phyloP scores from a whole-genome alignment of 2,113 vertebrate genomes.

The Chamaea fasciata region DNA sequence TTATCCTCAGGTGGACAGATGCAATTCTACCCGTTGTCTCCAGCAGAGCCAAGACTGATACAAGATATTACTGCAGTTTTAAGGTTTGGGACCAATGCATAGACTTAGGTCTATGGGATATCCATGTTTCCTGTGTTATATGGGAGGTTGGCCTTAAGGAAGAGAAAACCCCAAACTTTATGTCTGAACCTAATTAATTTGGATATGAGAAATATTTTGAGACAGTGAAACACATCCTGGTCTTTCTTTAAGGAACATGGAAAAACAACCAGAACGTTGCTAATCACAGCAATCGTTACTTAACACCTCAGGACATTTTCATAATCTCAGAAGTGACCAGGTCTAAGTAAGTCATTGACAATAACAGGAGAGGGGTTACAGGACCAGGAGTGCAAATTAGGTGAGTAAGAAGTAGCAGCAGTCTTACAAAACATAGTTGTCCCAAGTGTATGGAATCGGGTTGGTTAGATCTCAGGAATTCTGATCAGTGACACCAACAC shows the following conservation, averaged over 20 bases:
- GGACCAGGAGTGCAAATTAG: background rate
- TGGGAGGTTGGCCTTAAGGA: background rate
- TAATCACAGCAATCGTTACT: background rate
- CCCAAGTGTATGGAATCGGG: background rate
- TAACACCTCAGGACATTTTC: background rate
- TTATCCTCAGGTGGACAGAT: background rate
- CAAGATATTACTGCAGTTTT: background rate
- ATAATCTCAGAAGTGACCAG: background rate
- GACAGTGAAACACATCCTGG: background rate
- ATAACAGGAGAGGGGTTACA: background rate
- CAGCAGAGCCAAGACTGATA: background rate
- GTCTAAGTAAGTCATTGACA: background rate
- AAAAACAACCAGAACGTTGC: background rate
- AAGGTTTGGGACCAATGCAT: background rate
- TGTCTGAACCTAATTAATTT: background rate
- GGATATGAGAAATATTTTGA: background rate
- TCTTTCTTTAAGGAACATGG: background rate
- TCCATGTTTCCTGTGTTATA: background rate
- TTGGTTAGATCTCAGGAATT: background rate
- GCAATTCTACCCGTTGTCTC: background rate
- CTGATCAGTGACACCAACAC: background rate
- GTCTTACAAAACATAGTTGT: background rate
- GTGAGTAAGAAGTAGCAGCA: background rate
- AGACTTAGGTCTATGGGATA: background rate
- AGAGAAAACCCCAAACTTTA: background rate